Base-by-base conservation (phyloP, 2,888 invertebrate genomes). In the Choristoneura rosaceana region DNA sequence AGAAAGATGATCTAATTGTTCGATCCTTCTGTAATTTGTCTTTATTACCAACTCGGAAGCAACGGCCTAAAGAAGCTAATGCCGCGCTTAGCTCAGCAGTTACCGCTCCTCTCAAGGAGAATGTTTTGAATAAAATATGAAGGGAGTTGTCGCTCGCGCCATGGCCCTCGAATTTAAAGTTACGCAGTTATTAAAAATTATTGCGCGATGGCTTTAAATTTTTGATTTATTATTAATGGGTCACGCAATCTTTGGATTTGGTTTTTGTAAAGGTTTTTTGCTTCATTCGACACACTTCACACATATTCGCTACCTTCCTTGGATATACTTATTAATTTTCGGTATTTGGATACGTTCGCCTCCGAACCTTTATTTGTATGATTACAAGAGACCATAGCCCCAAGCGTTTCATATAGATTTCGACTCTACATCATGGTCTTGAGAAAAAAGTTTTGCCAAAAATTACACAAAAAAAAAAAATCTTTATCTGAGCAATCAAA, bases 81-180 rank as follows among this genome's bases (percentile, higher is more conserved):
- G 70, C 52, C 59, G 7, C 14, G 62, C 64, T 50, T 50, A 64
- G 50, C 47, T 64, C 64, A 64, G 64, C 64, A 64, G 45, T 63
- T 63, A 64, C 47, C 59, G 10, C 43, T 10, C 25, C 50, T 60
- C 45, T 64, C 17, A 55, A 50, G 65, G 65, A 65, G 65, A 66
- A 52, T 66, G 61, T 66, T 61, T 65, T 66, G 71, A 66, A 70
- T 70, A 66, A 71, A 71, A 58, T 67, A 71, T 68, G 14, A 68
- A 41, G 67, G 15, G 47, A 58, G 61, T 67, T 71, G 38, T 70
- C 67, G 62, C 58, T 14, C 38, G 45, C 25, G 33, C 47, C 47
- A 58, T 63, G 62, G 66, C 38, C 41, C 55, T 10, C 52, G 47
- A 70, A 64, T 52, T 66, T 41, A 10, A 71, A 71, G 67, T 71